Conservation (phyloP, 1,140 invertebrate genomes). For the Agrypnia vestita region DNA sequence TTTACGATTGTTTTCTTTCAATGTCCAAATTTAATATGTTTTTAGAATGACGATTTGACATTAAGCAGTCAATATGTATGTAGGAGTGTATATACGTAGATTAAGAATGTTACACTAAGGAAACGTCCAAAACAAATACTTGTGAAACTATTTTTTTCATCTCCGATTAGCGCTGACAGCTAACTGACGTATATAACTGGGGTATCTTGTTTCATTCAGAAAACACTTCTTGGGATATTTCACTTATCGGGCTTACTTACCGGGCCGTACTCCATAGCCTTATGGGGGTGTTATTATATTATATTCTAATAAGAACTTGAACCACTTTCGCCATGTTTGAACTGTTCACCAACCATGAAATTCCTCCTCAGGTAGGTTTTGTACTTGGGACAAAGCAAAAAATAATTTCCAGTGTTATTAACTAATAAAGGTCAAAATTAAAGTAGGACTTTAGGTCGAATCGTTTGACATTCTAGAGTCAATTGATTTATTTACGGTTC, state of each 20-base stretch:
- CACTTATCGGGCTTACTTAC: no score
- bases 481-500: neutral
- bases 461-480: conserved; percentile 16
- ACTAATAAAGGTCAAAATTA: neutral
- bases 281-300: neutral
- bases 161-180: neutral
- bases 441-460: neutral
- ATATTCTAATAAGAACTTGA: neutral
- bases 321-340: neutral
- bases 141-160: neutral
- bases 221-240: no score
- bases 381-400: neutral
- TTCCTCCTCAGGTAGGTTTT: neutral
- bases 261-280: neutral
- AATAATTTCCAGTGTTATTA: neutral
- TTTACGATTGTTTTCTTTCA: no score
- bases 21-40: no score
- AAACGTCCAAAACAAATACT: no score
- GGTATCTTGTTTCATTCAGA: no score
- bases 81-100: no score
- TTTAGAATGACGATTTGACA: no score
- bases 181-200: neutral
- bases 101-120: no score
- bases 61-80: no score
- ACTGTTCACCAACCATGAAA: neutral